Evolutionary conservation across 2,797 vertebrate genomes (phyloP).

Genomic region (Podargus strigoides): DNA sequence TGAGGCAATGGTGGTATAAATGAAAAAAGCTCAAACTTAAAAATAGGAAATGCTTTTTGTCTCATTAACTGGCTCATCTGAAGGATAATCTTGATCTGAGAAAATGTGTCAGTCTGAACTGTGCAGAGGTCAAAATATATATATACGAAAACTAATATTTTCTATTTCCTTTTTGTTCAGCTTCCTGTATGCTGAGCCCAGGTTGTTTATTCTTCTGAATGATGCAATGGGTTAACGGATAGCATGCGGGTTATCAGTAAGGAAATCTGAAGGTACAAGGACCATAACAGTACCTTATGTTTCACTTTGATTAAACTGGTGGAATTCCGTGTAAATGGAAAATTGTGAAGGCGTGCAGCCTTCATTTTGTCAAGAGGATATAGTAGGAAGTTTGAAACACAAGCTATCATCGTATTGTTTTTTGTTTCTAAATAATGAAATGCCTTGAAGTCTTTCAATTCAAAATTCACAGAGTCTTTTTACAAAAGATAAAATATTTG

Average conservation of each 20-base stretch:
- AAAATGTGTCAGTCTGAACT: background rate
- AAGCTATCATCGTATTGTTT: background rate
- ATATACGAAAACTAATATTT: slow-evolving; percentile 54
- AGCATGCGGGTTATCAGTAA: slow-evolving; percentile 71
- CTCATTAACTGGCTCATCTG: background rate
- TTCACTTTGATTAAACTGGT: slow-evolving; percentile 77
- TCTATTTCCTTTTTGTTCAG: slow-evolving; percentile 63
- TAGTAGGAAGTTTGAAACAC: slow-evolving; percentile 23
- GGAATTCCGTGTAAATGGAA: slow-evolving; percentile 79
- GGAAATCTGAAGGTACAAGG: slow-evolving; percentile 76
- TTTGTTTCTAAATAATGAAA: background rate
- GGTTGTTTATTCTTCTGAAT: slow-evolving; percentile 72
- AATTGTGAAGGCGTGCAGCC: slow-evolving; percentile 65
- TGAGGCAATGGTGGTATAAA: background rate
- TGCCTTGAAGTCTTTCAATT: background rate
- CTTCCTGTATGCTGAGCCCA: slow-evolving; percentile 74
- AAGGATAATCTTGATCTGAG: background rate
- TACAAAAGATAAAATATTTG: background rate
- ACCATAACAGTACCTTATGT: slow-evolving; percentile 68
- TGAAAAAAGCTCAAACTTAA: background rate
- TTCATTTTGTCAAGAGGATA: slow-evolving; percentile 27
- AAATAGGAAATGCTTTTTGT: background rate
- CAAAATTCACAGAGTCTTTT: background rate
- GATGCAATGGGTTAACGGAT: slow-evolving; percentile 80
- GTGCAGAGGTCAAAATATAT: background rate